A percentile compares a stretch with the other conserved stretches of the same genome.
phyloP scores from a whole-genome alignment of 2,113 vertebrate genomes.

The Oncorhynchus kisutch region DNA sequence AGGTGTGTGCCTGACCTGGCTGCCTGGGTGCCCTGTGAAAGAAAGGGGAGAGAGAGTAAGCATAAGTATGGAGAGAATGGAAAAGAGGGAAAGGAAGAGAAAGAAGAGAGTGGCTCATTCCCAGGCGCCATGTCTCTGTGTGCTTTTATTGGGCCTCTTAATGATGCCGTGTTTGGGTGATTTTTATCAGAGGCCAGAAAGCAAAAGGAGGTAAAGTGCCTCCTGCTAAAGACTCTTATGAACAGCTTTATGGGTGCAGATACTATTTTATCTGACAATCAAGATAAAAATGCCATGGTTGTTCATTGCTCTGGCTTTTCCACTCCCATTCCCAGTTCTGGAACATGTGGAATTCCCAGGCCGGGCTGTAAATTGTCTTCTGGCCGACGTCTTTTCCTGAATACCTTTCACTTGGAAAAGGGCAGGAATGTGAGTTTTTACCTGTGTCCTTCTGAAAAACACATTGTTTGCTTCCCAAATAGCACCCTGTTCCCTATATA shows the following conservation, averaged over 20 bases:
- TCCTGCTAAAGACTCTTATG: conserved; percentile 74
- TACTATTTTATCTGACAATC: conserved; percentile 85
- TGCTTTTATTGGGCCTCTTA: conserved; percentile 85
- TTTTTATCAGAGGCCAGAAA: conserved; percentile 86
- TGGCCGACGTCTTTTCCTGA: conserved; percentile 61
- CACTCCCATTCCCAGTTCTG: conserved; percentile 78
- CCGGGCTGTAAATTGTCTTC: conserved; percentile 82
- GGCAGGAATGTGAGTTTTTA: conserved; percentile 64
- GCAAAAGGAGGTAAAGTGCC: conserved; percentile 79
- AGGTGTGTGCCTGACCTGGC: not conserved
- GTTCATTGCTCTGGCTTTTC: conserved; percentile 66
- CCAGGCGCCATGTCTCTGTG: conserved; percentile 74
- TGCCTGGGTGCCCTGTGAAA: conserved; percentile 32
- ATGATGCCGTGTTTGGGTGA: conserved; percentile 81
- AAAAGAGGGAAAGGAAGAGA: not conserved
- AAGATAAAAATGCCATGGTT: conserved; percentile 84
- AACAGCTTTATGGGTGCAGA: conserved; percentile 78
- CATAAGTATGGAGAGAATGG: not conserved
- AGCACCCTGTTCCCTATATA: too few relatives aligned
- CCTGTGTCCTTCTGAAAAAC: conserved; percentile 60
- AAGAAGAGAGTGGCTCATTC: conserved; percentile 58
- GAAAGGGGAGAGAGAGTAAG: conserved; percentile 30
- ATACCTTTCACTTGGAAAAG: conserved; percentile 54
- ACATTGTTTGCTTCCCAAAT: conserved; percentile 34
- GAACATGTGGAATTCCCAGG: conserved; percentile 83